Evolutionary conservation across 2,113 vertebrate genomes (phyloP).

Genomic region (Ancistrus triradiatus): DNA sequence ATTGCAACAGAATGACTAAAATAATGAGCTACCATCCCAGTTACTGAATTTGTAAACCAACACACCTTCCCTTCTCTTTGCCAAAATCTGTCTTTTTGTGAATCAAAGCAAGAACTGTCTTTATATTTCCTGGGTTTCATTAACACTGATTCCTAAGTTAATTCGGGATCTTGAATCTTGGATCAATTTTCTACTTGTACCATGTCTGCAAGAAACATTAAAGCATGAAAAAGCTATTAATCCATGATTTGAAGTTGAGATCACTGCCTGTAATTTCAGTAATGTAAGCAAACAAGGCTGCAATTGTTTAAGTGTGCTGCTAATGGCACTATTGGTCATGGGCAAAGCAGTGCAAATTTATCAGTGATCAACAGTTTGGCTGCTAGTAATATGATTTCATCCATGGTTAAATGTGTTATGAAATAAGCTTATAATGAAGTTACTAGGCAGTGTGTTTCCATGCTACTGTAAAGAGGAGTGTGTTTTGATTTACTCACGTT

Average conservation of each 20-base stretch:
- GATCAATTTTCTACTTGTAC: conserved; percentile 8
- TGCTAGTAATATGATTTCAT: no score
- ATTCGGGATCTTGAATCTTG: neutral
- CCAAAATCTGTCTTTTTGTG: conserved; percentile 23
- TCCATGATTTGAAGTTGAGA: conserved; percentile 31
- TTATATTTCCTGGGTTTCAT: conserved; percentile 26
- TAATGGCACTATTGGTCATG: conserved; percentile 9
- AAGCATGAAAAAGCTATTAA: conserved; percentile 5
- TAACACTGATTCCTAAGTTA: conserved; percentile 2
- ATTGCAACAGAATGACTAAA: conserved; percentile 22
- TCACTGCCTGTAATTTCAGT: conserved; percentile 24
- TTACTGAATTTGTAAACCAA: conserved; percentile 26
- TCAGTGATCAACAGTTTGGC: neutral
- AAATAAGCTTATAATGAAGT: no score
- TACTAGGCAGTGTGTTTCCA: no score
- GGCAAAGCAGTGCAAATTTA: neutral
- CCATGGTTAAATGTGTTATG: no score
- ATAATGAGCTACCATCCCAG: conserved; percentile 33
- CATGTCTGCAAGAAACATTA: conserved; percentile 4
- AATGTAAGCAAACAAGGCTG: conserved; percentile 24
- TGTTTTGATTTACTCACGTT: no score
- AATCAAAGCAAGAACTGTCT: conserved; percentile 34
- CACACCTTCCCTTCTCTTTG: conserved; percentile 23
- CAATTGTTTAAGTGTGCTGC: conserved; percentile 11
- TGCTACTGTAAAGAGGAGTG: no score